Conservation (phyloP, 2,113 vertebrate genomes). For the Gallinago paraguaiae region DNA sequence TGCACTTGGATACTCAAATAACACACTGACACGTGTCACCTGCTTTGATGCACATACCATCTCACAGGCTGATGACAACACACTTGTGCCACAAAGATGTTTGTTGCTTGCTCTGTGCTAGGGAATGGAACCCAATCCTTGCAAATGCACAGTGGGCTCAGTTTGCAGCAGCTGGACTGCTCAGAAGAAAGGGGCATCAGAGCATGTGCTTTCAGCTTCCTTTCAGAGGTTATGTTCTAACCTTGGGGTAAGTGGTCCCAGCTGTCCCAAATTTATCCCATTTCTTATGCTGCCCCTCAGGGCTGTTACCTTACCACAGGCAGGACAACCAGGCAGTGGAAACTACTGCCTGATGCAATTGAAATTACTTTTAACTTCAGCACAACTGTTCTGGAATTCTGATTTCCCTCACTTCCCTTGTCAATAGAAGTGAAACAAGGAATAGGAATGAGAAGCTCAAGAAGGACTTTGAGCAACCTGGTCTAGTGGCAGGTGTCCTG, state of each 20-base stretch:
- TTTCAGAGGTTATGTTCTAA: background rate
- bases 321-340: background rate
- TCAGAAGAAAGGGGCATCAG: background rate
- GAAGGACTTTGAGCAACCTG: too few species aligned
- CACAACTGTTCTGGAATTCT: background rate
- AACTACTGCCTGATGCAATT: background rate
- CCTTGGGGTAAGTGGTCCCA: background rate
- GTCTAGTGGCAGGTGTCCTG: too few species aligned
- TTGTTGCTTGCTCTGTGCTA: background rate
- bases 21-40: background rate
- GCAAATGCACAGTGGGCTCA: background rate
- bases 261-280: background rate
- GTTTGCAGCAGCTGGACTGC: slow-evolving; percentile 16
- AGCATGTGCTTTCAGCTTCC: background rate
- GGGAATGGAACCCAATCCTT: background rate
- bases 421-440: background rate
- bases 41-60: background rate
- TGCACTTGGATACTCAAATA: slow-evolving; percentile 13
- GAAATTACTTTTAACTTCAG: background rate
- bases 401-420: background rate
- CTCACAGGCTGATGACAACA: background rate
- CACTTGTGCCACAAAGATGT: background rate
- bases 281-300: background rate
- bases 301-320: background rate
- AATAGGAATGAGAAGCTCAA: background rate